Evolutionary conservation across 1,140 invertebrate species (phyloP).

Genomic region (Bombus breviceps): DNA sequence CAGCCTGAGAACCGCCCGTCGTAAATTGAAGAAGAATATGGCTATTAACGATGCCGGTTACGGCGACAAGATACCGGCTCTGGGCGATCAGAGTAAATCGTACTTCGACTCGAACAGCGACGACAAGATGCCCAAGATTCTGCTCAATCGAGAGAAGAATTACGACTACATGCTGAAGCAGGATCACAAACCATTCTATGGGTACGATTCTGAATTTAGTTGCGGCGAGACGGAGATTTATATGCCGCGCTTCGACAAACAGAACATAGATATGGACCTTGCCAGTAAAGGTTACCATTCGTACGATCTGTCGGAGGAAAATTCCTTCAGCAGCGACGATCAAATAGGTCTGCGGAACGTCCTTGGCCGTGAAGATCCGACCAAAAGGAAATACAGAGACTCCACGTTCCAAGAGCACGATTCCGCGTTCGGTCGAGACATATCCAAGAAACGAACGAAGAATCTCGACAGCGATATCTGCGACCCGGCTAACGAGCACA

Average conservation of each 20-base stretch:
- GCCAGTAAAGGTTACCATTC: slow-evolving; percentile 22
- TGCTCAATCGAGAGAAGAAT: slow-evolving; percentile 40
- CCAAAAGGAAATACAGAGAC: slow-evolving; percentile 71
- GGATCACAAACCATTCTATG: slow-evolving; percentile 72
- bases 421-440: slow-evolving; percentile 35
- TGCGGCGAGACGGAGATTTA: slow-evolving; percentile 73
- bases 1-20: slow-evolving; percentile 78
- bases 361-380: slow-evolving; percentile 63
- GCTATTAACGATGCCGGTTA: slow-evolving; percentile 77
- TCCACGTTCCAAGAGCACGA: slow-evolving; percentile 63
- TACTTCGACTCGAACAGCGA: slow-evolving; percentile 80
- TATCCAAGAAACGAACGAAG: slow-evolving; percentile 46
- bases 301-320: slow-evolving; percentile 37
- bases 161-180: slow-evolving; percentile 49
- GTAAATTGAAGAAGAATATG: slow-evolving; percentile 79
- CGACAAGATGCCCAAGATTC: slow-evolving; percentile 60
- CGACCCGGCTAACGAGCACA: slow-evolving; percentile 72
- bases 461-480: slow-evolving; percentile 57
- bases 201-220: slow-evolving; percentile 76
- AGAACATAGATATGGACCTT: slow-evolving; percentile 17
- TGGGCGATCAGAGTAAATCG: slow-evolving; percentile 79
- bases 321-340: slow-evolving; percentile 40
- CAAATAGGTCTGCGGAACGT: slow-evolving; percentile 36
- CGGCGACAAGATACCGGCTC: slow-evolving; percentile 77
- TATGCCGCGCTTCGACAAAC: slow-evolving; percentile 62